A percentile compares a stretch with the other conserved stretches of the same genome.
phyloP scores from a whole-genome alignment of 2,888 invertebrate species.

The Sabellastarte sp. region DNA sequence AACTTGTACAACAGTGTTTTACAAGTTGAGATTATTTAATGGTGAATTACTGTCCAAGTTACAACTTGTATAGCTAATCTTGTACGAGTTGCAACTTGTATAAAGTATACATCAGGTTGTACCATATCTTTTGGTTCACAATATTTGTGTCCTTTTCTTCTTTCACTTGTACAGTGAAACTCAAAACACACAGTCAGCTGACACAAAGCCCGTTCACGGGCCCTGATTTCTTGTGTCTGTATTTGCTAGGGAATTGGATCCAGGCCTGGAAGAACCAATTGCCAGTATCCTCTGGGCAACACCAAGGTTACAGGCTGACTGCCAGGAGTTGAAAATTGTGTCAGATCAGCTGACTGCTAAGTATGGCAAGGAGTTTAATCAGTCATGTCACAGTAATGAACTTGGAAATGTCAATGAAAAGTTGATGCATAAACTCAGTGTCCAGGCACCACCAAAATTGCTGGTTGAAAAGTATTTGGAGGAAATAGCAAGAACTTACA shows the following conservation, averaged over 20 bases:
- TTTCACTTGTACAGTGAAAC: too few relatives aligned
- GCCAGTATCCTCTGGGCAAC: slow-evolving; percentile 92
- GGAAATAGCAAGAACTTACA: slow-evolving; percentile 92
- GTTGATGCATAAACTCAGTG: slow-evolving; percentile 85
- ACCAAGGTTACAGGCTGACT: slow-evolving; percentile 71
- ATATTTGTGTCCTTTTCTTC: too few relatives aligned
- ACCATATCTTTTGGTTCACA: too few relatives aligned
- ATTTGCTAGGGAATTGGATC: slow-evolving; percentile 71
- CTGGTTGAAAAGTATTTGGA: slow-evolving; percentile 75
- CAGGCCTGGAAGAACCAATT: slow-evolving; percentile 89
- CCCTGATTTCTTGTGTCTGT: too few relatives aligned
- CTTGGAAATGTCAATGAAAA: slow-evolving; percentile 82
- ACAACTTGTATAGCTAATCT: too few relatives aligned
- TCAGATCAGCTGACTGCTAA: slow-evolving; percentile 83
- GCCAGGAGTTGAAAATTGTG: slow-evolving; percentile 63
- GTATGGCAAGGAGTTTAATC: slow-evolving; percentile 62
- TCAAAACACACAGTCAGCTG: too few relatives aligned
- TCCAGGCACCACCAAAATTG: slow-evolving; percentile 90
- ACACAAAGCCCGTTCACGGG: too few relatives aligned
- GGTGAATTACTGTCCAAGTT: too few relatives aligned
- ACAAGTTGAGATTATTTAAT: too few relatives aligned
- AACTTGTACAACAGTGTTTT: too few relatives aligned
- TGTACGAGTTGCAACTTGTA: too few relatives aligned
- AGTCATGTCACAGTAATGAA: slow-evolving; percentile 76
- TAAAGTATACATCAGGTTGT: too few relatives aligned